Evolutionary conservation across 2,797 vertebrate species (phyloP), one percentile per base, ranked within the genome.

Genomic region (Acrossocheilus wenchowensis): DNA sequence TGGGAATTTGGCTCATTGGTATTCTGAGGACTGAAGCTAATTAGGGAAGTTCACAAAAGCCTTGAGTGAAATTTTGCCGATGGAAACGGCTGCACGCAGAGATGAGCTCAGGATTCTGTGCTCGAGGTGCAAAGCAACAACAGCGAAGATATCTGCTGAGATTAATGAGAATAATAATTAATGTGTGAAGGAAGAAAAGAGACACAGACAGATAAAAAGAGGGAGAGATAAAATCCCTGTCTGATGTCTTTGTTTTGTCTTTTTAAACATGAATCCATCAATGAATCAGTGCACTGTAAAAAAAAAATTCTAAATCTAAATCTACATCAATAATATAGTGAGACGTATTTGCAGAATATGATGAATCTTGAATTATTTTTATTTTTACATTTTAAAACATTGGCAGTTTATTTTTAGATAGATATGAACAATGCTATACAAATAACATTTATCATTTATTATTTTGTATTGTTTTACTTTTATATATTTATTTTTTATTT

Each of bases 11-110:
- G 90, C 90, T 92, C 89, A 93, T 95, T 91, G 90, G 89, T 91
- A 93, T 95, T 93, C 90, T 81, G 89, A 90, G 84, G 77, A 90
- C 86, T 90, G 69, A 62, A 84, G 78, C 90, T 86, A 91, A 92
- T 92, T 92, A 93, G 64, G 80, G 80, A 73, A 89, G 86, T 89
- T 92, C 88, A 87, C 75, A 88, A 77, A 90, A 86, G 88, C 89
- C 79, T 83, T 54, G 21, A 54, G 84, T 82, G 39, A 89, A 81
- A 74, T 66, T 71, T 68, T 62, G 69, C 43, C 19, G 34, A 83
- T 71, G 90, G 21, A 85, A 86, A 57, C 1, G 19, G n/a, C 64
- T 36, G 30, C 69, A 62, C 26, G 30, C 30, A 72, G 66, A 75
- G 82, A 81, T 36, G 62, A 69, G 79, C 43, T 52, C 23, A 26